Evolutionary conservation across 1,140 invertebrate species (phyloP).

Genomic region (Cotesia typhae): DNA sequence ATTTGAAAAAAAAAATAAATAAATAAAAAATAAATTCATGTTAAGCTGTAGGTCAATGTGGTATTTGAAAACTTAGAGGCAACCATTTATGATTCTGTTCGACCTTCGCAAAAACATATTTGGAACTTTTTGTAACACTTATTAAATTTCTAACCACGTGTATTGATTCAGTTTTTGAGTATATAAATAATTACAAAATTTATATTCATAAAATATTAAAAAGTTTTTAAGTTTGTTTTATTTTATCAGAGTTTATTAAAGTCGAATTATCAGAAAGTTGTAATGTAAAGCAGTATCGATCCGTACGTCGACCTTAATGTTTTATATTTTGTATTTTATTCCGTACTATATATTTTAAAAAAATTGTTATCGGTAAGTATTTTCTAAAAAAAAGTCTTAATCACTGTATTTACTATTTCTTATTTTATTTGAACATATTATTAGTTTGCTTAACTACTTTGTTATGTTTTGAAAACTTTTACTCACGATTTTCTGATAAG

Average conservation of each 20-base stretch:
- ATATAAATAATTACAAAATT: not conserved
- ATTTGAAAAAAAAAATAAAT: slow-evolving; percentile 7
- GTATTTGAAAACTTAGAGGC: slow-evolving; percentile 11
- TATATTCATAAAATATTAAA: not conserved
- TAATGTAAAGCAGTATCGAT: slow-evolving; percentile 16
- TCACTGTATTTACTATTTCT: too few relatives aligned
- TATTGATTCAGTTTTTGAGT: not conserved
- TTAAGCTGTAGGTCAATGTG: slow-evolving; percentile 23
- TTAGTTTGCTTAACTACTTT: too few relatives aligned
- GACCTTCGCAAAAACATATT: slow-evolving; percentile 11
- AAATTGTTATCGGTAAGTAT: too few relatives aligned
- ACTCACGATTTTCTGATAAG: too few relatives aligned
- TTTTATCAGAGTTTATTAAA: not conserved
- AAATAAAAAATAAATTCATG: slow-evolving; percentile 11
- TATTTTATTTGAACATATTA: too few relatives aligned
- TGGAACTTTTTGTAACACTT: slow-evolving; percentile 11
- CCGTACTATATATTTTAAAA: not conserved
- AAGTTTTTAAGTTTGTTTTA: not conserved
- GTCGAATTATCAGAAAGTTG: slow-evolving; percentile 9
- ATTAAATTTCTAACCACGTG: slow-evolving; percentile 20
- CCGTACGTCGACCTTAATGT: slow-evolving; percentile 15
- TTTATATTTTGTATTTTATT: not conserved
- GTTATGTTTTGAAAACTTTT: too few relatives aligned
- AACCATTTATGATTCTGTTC: slow-evolving; percentile 16
- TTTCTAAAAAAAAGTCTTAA: too few relatives aligned